Conservation (phyloP, 2,797 vertebrate genomes). For the Anguilla megastoma region DNA sequence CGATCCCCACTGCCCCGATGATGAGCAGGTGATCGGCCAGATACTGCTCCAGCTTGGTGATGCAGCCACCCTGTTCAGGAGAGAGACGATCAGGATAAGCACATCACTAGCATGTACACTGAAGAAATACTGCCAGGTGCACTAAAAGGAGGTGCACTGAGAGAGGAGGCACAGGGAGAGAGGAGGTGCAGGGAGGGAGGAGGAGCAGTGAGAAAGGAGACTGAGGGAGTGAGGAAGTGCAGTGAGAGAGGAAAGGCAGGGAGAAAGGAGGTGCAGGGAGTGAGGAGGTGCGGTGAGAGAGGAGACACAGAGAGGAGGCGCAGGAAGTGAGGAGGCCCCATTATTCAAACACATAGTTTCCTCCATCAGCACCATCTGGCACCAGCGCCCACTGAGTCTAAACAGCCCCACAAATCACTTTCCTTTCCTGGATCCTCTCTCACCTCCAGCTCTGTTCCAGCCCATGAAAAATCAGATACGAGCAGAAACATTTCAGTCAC, state of each 20-base stretch:
- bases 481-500: conserved; percentile 23
- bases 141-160: not conserved
- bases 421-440: conserved; percentile 61
- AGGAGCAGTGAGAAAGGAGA: too few relatives aligned
- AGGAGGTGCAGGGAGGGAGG: not conserved
- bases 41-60: conserved; percentile 81
- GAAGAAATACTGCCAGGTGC: not conserved
- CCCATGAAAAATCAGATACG: conserved; percentile 37
- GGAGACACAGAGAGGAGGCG: not conserved
- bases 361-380: conserved; percentile 33
- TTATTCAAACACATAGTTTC: conserved; percentile 5
- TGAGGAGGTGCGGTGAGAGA: not conserved
- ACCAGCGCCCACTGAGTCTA: conserved; percentile 25
- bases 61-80: conserved; percentile 78
- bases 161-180: not conserved
- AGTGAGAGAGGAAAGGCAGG: not conserved
- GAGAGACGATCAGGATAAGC: conserved; percentile 20
- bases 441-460: conserved; percentile 48
- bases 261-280: not conserved
- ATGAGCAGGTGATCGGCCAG: conserved; percentile 81
- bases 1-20: conserved; percentile 82
- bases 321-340: conserved; percentile 11
- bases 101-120: not conserved
- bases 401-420: conserved; percentile 44
- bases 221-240: not conserved